Evolutionary conservation across 2,113 vertebrate genomes (phyloP).

Genomic region (Riparia riparia): DNA sequence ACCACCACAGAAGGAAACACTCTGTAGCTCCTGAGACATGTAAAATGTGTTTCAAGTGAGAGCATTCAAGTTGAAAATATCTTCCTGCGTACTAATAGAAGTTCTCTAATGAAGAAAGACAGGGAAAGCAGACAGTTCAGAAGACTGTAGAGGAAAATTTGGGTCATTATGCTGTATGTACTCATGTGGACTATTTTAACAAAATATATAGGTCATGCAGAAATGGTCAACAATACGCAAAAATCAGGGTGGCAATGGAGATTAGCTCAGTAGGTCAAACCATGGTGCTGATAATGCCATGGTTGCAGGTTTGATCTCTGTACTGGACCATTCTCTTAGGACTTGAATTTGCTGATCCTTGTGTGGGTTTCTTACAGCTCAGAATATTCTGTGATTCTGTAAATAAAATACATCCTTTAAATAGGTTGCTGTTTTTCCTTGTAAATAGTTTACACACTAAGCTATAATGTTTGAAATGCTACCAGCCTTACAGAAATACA

Average conservation of each 20-base stretch:
- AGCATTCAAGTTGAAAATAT: not conserved
- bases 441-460: not conserved
- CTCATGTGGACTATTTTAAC: not conserved
- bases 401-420: not conserved
- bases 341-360: rapidly evolving
- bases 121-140: not conserved
- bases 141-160: not conserved
- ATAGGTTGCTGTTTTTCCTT: not conserved
- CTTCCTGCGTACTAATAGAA: not conserved
- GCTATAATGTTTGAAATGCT: not conserved
- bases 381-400: not conserved
- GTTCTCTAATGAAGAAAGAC: not conserved
- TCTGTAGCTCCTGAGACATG: not conserved
- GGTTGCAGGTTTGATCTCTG: not conserved
- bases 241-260: not conserved
- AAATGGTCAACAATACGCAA: not conserved
- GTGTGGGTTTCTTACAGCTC: too few relatives aligned
- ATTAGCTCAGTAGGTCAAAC: not conserved
- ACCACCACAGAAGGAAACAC: not conserved
- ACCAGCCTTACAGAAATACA: not conserved
- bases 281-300: not conserved
- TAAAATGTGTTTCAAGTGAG: not conserved
- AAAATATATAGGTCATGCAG: not conserved
- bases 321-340: too few relatives aligned
- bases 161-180: not conserved